Evolutionary conservation across 1,140 invertebrate species (phyloP), one percentile per base, ranked within the genome.

Genomic region (Zaprionus kolodkinae): DNA sequence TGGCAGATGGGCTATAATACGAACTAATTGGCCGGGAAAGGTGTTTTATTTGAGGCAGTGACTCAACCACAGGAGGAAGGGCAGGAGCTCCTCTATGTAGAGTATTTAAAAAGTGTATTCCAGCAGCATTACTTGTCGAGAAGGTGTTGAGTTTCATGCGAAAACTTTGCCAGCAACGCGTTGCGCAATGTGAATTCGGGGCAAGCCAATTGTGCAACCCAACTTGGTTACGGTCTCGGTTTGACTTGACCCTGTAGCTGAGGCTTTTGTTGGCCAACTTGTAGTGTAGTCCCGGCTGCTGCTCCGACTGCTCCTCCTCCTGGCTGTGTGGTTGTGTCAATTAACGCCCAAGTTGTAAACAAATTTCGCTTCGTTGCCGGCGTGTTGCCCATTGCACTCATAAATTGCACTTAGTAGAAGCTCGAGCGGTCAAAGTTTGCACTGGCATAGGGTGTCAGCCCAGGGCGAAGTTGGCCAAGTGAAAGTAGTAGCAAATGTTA

Each of bases 271-370:
- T 54, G 33, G 61, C 27, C 17, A 38, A 17, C 45, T 50, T 59
- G 56, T 38, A 15, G 30, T 68, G 64, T 57, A 21, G 30, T 64
- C 64, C 57, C 15, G 45, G n/a, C 25, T 54, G 36, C 36, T 48
- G 17, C 21, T n/a, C 13, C 27, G 57, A 17, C 45, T 57, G 60
- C 21, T 67, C 5, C 63, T 60, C 13, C n/a, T 56, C 36, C 17
- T 56, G 35, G 52, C 63, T 84, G 81, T 77, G 81, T 77, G 81
- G 84, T 67, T 71, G 68, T 88, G 85, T 88, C 84, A 89, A 88
- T 88, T 88, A 88, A 84, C 84, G 85, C 81, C 85, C 78, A 88
- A 88, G 85, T 89, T 88, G 85, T 90, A 90, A 89, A 89, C 85
- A 81, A 89, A 89, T 89, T 89, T 84, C 57, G 74, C 73, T 71